These are phyloP conservation scores for Galemys pyrenaicus DNA, from an alignment of 2,113 vertebrate species.

Conservation along the genomic window DNA sequence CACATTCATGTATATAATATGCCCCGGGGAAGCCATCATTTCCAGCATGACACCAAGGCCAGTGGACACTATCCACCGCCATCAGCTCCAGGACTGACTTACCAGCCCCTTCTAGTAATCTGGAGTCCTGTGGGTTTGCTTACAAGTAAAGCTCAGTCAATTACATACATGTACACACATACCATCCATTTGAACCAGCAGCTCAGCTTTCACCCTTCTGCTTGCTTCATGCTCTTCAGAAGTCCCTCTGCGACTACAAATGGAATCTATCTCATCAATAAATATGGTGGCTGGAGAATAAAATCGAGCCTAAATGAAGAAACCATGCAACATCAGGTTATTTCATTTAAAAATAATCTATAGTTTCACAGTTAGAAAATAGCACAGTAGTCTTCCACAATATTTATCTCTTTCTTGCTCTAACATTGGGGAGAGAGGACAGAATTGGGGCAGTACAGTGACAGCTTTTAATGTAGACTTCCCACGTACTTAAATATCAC, in stretches of 20 bases:
- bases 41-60: background rate
- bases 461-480: background rate
- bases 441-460: background rate
- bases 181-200: slow-evolving; percentile 99
- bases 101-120: background rate
- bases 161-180: slow-evolving; percentile 44
- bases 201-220: slow-evolving; percentile 96
- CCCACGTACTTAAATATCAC: background rate
- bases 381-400: background rate
- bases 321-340: slow-evolving; percentile 31
- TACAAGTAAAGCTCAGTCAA: background rate
- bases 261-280: slow-evolving; percentile 99
- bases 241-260: slow-evolving; percentile 97
- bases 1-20: background rate
- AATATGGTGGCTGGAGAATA: slow-evolving; percentile 99
- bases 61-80: too few relatives aligned
- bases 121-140: too few relatives aligned
- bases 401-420: background rate
- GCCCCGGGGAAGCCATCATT: background rate
- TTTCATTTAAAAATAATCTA: background rate
- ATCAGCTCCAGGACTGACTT: background rate
- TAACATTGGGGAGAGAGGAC: background rate
- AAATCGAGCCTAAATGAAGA: slow-evolving; percentile 92
- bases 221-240: slow-evolving; percentile 99
- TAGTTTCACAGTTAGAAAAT: background rate